Conservation (phyloP, 2,113 vertebrate species). For the Sula dactylatra region DNA sequence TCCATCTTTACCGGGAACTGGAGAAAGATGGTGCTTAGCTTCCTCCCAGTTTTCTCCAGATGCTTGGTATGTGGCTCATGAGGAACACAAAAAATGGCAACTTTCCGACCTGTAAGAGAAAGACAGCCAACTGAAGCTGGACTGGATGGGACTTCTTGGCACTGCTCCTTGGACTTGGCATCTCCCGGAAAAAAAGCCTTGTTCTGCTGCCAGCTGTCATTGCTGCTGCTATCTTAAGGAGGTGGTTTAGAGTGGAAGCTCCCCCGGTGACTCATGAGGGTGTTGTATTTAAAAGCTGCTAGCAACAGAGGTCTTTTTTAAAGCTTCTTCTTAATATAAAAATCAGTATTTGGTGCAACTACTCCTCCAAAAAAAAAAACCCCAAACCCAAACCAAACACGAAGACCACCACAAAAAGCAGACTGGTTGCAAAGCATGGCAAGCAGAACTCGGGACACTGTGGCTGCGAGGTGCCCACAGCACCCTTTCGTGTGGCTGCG, state of each 20-base stretch:
- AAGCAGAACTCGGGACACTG: rapidly evolving
- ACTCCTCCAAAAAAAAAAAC: neutral
- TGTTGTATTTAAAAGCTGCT: neutral
- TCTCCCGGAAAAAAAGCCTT: neutral
- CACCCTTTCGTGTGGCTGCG: rapidly evolving
- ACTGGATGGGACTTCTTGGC: neutral
- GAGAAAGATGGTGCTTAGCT: neutral
- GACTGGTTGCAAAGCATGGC: rapidly evolving
- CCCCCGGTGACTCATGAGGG: neutral
- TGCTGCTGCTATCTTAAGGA: neutral
- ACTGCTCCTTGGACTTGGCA: neutral
- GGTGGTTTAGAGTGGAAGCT: neutral
- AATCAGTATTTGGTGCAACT: rapidly evolving
- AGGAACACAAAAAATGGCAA: neutral
- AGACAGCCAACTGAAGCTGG: neutral
- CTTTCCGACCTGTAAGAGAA: neutral
- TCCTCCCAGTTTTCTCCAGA: neutral
- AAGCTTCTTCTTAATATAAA: neutral
- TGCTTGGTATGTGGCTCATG: neutral
- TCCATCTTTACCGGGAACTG: neutral
- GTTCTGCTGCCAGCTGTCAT: neutral
- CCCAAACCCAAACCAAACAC: neutral
- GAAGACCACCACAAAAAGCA: neutral
- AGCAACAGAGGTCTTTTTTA: neutral
- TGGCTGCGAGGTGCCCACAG: rapidly evolving